Evolutionary conservation across 2,888 invertebrate species (phyloP).

Genomic region (Formica aserva): DNA sequence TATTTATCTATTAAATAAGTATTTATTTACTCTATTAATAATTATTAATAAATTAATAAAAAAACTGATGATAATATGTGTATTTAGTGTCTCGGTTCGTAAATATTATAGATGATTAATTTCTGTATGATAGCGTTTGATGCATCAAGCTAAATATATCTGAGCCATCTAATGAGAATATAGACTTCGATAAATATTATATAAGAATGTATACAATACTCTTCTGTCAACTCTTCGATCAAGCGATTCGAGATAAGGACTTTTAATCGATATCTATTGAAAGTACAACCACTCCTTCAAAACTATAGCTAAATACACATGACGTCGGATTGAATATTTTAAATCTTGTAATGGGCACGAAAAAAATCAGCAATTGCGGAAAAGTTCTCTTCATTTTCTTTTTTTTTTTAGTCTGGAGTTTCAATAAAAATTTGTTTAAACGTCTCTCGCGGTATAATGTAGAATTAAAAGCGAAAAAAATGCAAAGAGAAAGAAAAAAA

Average conservation of each 20-base stretch:
- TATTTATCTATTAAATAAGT: too few relatives aligned
- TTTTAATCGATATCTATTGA: constrained; percentile 21
- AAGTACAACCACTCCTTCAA: background rate
- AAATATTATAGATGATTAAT: background rate
- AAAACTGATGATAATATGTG: background rate
- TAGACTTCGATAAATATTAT: constrained; percentile 4
- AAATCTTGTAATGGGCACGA: background rate
- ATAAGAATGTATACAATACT: constrained; percentile 41
- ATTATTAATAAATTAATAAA: background rate
- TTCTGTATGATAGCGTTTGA: constrained; percentile 22
- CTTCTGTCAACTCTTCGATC: constrained; percentile 2
- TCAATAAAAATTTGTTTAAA: background rate
- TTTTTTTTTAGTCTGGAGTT: background rate
- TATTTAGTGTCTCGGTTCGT: background rate
- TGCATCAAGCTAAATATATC: constrained; percentile 29
- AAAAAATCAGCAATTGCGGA: background rate
- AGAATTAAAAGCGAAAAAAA: background rate
- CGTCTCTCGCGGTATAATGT: background rate
- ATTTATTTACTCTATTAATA: background rate
- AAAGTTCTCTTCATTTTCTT: background rate
- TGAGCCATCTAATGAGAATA: constrained; percentile 26
- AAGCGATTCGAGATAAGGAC: constrained; percentile 28
- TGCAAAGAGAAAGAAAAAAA: background rate
- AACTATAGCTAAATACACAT: background rate
- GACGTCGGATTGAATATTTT: background rate